phyloP scores from a whole-genome alignment of 2,888 invertebrate genomes.

The Phrixothrix hirtus region DNA sequence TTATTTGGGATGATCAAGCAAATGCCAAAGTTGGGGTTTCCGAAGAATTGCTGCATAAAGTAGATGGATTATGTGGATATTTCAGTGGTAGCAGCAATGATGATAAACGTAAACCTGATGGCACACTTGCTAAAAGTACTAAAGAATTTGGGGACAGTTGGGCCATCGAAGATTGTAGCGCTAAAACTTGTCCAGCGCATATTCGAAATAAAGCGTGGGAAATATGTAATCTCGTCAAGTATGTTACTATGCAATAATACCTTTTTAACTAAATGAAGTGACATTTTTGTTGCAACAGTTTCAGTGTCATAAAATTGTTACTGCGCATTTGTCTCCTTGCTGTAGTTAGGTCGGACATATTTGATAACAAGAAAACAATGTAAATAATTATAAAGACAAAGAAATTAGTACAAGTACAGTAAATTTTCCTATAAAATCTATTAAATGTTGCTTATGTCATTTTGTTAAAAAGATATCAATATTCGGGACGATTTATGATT shows the following conservation, averaged over 20 bases:
- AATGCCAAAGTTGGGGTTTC: slow-evolving; percentile 69
- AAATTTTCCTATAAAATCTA: too few species aligned
- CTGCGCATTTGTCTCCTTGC: too few species aligned
- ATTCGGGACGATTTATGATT: neutral
- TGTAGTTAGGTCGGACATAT: too few species aligned
- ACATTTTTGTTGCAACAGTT: too few species aligned
- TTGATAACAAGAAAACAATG: too few species aligned
- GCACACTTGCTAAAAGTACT: slow-evolving; percentile 63
- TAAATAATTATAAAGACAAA: too few species aligned
- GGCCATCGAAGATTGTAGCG: slow-evolving; percentile 67
- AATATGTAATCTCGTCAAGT: slow-evolving; percentile 71
- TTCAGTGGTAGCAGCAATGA: slow-evolving; percentile 68
- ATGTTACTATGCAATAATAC: slow-evolving; percentile 49
- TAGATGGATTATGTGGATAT: slow-evolving; percentile 81
- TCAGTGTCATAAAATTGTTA: too few species aligned
- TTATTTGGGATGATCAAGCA: slow-evolving; percentile 69
- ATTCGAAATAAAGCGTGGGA: slow-evolving; percentile 68
- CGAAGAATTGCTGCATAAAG: slow-evolving; percentile 63
- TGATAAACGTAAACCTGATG: slow-evolving; percentile 74
- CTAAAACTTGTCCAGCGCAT: slow-evolving; percentile 65
- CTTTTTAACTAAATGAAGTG: too few species aligned
- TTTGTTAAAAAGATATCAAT: neutral
- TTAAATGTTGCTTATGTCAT: too few species aligned
- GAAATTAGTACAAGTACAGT: too few species aligned
- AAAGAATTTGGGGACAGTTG: slow-evolving; percentile 78